phyloP scores from a whole-genome alignment of 2,797 vertebrate species.

The Morelia viridis region DNA sequence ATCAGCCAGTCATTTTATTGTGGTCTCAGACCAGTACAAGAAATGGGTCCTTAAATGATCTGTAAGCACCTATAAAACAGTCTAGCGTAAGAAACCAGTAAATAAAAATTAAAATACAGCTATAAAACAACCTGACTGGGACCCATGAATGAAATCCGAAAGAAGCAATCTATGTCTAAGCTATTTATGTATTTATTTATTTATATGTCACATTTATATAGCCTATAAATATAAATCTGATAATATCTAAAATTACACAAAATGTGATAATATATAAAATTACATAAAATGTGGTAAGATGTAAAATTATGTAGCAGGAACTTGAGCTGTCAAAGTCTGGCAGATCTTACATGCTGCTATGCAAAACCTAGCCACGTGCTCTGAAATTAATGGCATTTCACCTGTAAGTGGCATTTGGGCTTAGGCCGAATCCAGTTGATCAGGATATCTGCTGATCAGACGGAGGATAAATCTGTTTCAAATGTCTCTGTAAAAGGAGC shows the following conservation, averaged over 20 bases:
- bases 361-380: no score
- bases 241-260: not conserved
- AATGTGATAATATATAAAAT: not conserved
- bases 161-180: not conserved
- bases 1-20: not conserved
- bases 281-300: not conserved
- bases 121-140: not conserved
- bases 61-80: not conserved
- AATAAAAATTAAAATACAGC: not conserved
- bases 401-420: not conserved
- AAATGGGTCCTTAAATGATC: not conserved
- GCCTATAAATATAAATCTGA: not conserved
- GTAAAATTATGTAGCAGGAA: not conserved
- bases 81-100: not conserved
- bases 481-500: not conserved
- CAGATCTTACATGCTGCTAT: no score
- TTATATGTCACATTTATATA: no score
- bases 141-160: not conserved
- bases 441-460: not conserved
- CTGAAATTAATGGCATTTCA: no score
- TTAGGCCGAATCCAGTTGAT: not conserved
- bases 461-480: not conserved
- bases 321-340: not conserved
- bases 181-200: not conserved
- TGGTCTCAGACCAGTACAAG: not conserved